A percentile compares a stretch with the other conserved stretches of the same genome.
Evolutionary conservation across 2,888 invertebrate genomes (phyloP).

Genomic region (Dynastes maya): DNA sequence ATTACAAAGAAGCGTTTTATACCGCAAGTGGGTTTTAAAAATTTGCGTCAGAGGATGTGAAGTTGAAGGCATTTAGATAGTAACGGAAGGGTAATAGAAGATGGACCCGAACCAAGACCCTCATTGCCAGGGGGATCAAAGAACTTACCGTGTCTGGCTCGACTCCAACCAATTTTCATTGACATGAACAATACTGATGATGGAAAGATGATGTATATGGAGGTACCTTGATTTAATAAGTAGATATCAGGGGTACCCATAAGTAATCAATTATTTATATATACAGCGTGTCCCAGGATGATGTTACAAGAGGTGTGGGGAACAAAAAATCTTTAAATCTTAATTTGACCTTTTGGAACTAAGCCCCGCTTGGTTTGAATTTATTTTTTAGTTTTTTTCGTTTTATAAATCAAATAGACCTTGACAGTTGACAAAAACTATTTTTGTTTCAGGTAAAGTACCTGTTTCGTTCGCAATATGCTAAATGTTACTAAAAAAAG

Average conservation of each 20-base stretch:
- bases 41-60: conserved; percentile 98
- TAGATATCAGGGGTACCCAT: neutral
- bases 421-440: too few relatives aligned
- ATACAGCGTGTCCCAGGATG: too few relatives aligned
- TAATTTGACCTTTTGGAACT: too few relatives aligned
- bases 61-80: conserved; percentile 97
- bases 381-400: too few relatives aligned
- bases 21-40: conserved; percentile 95
- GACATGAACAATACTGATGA: conserved; percentile 90
- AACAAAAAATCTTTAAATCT: too few relatives aligned
- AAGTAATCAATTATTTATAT: too few relatives aligned
- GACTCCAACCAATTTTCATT: conserved; percentile 96
- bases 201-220: conserved; percentile 80
- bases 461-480: too few relatives aligned
- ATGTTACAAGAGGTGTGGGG: too few relatives aligned
- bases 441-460: too few relatives aligned
- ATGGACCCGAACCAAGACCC: conserved; percentile 93
- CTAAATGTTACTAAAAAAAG: too few relatives aligned
- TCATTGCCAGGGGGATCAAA: conserved; percentile 89
- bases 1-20: conserved; percentile 90
- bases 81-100: conserved; percentile 96
- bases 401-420: too few relatives aligned
- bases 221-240: conserved; percentile 54
- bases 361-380: too few relatives aligned
- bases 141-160: conserved; percentile 94